Percentiles rank a stretch among this genome's conserved stretches.
Conservation (phyloP, 2,797 vertebrate genomes). For the Sebastes kiyomatsui region DNA sequence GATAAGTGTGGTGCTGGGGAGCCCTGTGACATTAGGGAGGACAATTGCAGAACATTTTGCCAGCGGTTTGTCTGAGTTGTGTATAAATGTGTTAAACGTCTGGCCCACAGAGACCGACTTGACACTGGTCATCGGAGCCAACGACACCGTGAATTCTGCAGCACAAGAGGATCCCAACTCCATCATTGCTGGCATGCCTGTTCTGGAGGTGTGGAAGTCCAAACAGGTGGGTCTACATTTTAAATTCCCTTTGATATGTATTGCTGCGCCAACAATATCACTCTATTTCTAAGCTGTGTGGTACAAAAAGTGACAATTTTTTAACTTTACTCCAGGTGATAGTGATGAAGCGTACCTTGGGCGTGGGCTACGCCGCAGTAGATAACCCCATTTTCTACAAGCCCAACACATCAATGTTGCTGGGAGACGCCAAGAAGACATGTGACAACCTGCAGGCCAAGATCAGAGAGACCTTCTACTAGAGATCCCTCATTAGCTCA, state of each 20-base stretch:
- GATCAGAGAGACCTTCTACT: slow-evolving; percentile 81
- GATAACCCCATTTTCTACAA: slow-evolving; percentile 88
- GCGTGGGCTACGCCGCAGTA: slow-evolving; percentile 86
- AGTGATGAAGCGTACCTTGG: slow-evolving; percentile 87
- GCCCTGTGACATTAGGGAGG: slow-evolving; percentile 11
- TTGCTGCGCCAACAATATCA: not conserved
- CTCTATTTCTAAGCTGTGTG: not conserved
- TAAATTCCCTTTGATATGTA: not conserved
- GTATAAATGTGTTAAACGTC: slow-evolving; percentile 27
- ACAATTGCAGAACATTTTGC: not conserved
- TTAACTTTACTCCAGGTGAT: slow-evolving; percentile 75
- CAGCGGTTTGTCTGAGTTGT: slow-evolving; percentile 5
- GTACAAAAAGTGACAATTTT: not conserved
- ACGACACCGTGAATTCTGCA: slow-evolving; percentile 85
- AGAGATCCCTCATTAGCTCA: slow-evolving; percentile 9
- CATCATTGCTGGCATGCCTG: slow-evolving; percentile 80
- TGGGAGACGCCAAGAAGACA: slow-evolving; percentile 86
- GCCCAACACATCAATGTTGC: slow-evolving; percentile 84
- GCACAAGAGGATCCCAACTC: slow-evolving; percentile 85
- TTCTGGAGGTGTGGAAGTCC: slow-evolving; percentile 83
- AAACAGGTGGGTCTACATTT: slow-evolving; percentile 72
- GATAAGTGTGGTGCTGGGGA: slow-evolving; percentile 53
- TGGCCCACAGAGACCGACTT: slow-evolving; percentile 81
- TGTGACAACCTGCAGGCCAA: slow-evolving; percentile 78
- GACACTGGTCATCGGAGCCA: slow-evolving; percentile 81